Evolutionary conservation across 2,113 vertebrate species (phyloP), one percentile per base, ranked within the genome.

Genomic region (Oxygymnocypris stewartii): DNA sequence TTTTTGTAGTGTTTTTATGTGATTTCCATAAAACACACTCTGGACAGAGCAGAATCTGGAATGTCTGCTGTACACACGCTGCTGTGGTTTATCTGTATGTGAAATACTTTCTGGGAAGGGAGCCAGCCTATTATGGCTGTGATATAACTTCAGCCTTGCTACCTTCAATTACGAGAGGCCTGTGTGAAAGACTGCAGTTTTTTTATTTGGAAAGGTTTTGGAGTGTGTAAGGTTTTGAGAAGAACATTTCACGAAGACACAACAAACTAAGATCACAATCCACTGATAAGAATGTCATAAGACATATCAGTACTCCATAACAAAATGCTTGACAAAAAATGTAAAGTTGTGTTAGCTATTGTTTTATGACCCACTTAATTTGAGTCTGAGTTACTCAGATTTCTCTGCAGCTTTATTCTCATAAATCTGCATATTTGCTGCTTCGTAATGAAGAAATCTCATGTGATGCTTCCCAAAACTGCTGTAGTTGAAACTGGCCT

Each of bases 71-170:
- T 73, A 74, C 57, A 44, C 74, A 84, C 54, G 13, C 81, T 76
- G 74, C 75, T 86, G 54, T 85, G 63, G 77, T 83, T 77, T 79
- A 88, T 88, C 76, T 78, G 84, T 85, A 79, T 78, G 81, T 28
- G 81, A 91, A 91, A 92, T 90, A 87, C 88, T 84, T 91, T 94
- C 92, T 94, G 92, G 93, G 93, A 93, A 86, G 49, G 69, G 18
- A 84, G 93, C 93, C 94, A 93, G 88, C 57, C 88, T 89, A 87
- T 92, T 93, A 88, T 89, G 89, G 88, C 86, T 92, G 88, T 90
- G 90, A 92, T 90, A 87, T 89, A 92, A 89, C 91, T 91, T 86
- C 89, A 87, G 89, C 91, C 87, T 78, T 89, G 91, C 88, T 91
- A 69, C 31, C 86, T 92, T 89, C 86, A 88, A 90, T 92, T 90